Evolutionary conservation across 2,797 vertebrate species (phyloP), one percentile per base, ranked within the genome.

Genomic region (Tarsius wallacei): DNA sequence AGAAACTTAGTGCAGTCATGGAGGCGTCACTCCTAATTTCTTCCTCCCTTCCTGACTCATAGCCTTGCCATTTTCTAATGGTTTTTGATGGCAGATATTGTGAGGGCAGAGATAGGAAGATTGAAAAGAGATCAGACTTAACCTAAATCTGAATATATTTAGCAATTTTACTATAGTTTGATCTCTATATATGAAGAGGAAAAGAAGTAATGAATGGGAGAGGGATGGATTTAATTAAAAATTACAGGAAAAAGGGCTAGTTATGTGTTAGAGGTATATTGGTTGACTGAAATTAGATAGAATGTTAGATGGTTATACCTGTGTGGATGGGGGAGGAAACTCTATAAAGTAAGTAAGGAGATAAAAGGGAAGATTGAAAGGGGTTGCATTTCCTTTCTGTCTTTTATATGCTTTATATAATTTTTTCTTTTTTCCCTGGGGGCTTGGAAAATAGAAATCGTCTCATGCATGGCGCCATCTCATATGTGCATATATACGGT

Each of bases 361-460:
- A 88, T 89, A 71, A 88, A 76, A 89, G 94, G 77, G 51, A 84
- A 95, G 42, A 68, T 76, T 80, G 64, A 81, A 94, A 90, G 61
- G 70, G 70, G 86, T 55, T 90, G 74, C 13, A 1, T 97, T 98
- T 97, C 83, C 83, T 95, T 96, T 97, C 93, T 90, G 31, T 74
- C 64, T 93, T 93, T 95, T 95, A 77, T 96, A 59, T 96, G 26
- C 95, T 98, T 97, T 97, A 90, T 95, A 53, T 96, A 70, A 91
- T 97, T 97, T 98, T 98, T 53, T 68, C 97, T 94, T 96, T 98
- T 96, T 98, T 95, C 87, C 89, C 70, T 71, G 96, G 96, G 97
- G 97, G 90, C 91, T 98, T 97, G 90, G 96, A 97, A 98, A 97
- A 97, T 97, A 98, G 96, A 98, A 96, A 97, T 97, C 83, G 14